A percentile compares a stretch with the other conserved stretches of the same genome.
phyloP scores from a whole-genome alignment of 2,797 vertebrate species.

The Anguilla marmorata region DNA sequence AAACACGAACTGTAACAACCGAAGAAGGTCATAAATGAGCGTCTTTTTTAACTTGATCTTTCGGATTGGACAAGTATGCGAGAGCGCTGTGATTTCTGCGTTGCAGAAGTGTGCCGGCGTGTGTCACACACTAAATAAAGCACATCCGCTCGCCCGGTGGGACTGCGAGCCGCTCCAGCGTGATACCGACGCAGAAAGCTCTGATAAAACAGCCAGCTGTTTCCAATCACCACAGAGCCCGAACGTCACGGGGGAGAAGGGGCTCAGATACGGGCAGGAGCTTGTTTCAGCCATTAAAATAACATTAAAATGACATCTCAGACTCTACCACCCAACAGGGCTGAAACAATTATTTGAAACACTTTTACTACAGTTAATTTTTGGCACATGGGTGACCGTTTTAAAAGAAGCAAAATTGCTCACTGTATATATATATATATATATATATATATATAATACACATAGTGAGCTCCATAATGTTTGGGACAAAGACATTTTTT shows the following conservation, averaged over 20 bases:
- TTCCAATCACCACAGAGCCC: constrained; percentile 17
- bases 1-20: background rate
- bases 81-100: background rate
- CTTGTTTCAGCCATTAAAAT: background rate
- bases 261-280: background rate
- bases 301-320: too few species aligned
- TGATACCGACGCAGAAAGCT: constrained; percentile 4
- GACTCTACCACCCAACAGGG: too few species aligned
- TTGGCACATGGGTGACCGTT: too few species aligned
- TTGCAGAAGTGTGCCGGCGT: background rate
- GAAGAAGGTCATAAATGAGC: background rate
- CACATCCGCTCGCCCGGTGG: background rate
- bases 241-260: background rate
- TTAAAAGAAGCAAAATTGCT: too few species aligned
- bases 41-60: background rate
- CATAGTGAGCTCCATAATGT: too few species aligned
- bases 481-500: too few species aligned
- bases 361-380: too few species aligned
- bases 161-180: background rate
- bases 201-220: constrained; percentile 25
- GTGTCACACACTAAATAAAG: constrained; percentile 20
- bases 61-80: background rate
- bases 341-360: too few species aligned
- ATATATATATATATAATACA: too few species aligned
- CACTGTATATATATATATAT: too few species aligned